Evolutionary conservation across 2,888 invertebrate species (phyloP), one percentile per base, ranked within the genome.

Genomic region (Eupsilia transversa): DNA sequence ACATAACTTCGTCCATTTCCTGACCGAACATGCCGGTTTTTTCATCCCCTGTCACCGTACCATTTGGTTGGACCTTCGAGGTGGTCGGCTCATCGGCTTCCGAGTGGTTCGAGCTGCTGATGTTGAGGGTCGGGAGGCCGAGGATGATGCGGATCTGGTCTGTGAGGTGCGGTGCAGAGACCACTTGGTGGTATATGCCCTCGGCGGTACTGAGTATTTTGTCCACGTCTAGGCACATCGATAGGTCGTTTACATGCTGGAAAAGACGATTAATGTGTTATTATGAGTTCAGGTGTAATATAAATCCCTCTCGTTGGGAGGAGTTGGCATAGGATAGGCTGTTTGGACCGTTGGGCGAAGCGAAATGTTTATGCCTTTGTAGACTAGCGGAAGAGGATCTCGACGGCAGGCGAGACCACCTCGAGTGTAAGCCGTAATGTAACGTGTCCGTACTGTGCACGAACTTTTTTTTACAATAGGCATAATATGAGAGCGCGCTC

Each of bases 161-260:
- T 0, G 98, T 97, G 71, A 98, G 94, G 87, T 97, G 97, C 1
- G 97, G 97, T 0, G 98, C 97, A 23, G 97, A 97, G 85, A 97
- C 97, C 1, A 99, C 97, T 94, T 99, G 99, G 87, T 98, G 97
- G 94, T 98, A 99, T 87, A 99, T 99, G 14, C 98, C 98, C 94
- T 99, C 99, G 0, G 99, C 99, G 78, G 97, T 97, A 87, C 98
- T 98, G 38, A 99, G 94, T 66, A 98, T 98, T 84, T 97, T 97
- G 77, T 98, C 97, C 14, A 99, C 96, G 90, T 99, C 98, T 66
- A 99, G 97, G 82, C 98, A 97, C 93, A 98, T 97, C 20, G 99
- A 98, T 82, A 99, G 96, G 92, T 99, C 99, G 95, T 99, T 99
- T 81, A 99, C 98, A 92, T 99, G 99, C 99, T 99, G 95, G 17